phyloP scores from a whole-genome alignment of 2,797 vertebrate species.

The Thaleichthys pacificus region DNA sequence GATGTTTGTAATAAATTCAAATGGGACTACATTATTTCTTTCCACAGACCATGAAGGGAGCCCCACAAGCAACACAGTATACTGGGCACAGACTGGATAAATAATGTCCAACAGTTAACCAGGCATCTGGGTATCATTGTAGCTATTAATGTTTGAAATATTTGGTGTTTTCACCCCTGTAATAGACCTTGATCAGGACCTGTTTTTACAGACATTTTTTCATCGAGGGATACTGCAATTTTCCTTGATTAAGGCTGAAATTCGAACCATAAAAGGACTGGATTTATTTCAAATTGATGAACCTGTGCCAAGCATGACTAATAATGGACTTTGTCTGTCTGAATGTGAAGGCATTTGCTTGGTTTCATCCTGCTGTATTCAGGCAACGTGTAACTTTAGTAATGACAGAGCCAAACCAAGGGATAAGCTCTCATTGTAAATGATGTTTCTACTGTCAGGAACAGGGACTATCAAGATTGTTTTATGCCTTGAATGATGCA shows the following conservation, averaged over 20 bases:
- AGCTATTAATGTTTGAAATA: slow-evolving; percentile 35
- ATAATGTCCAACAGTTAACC: slow-evolving; percentile 20
- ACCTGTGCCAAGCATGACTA: slow-evolving; percentile 61
- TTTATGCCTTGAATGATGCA: slow-evolving; percentile 4
- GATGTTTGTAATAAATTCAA: slow-evolving; percentile 1
- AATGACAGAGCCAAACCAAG: not conserved
- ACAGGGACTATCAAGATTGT: slow-evolving; percentile 4
- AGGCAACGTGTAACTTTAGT: not conserved
- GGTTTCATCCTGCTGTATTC: not conserved
- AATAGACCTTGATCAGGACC: slow-evolving; percentile 48
- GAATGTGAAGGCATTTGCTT: not conserved
- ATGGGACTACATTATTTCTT: slow-evolving; percentile 9
- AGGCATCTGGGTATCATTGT: slow-evolving; percentile 31
- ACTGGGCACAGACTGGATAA: slow-evolving; percentile 20
- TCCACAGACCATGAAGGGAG: slow-evolving; percentile 16
- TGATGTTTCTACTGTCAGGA: not conserved
- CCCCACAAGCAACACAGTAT: slow-evolving; percentile 9
- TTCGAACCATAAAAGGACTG: slow-evolving; percentile 51
- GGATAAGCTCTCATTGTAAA: no score
- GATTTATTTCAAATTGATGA: slow-evolving; percentile 52
- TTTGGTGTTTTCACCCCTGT: slow-evolving; percentile 51
- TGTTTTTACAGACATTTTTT: slow-evolving; percentile 46
- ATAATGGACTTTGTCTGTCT: slow-evolving; percentile 16
- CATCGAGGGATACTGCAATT: slow-evolving; percentile 49
- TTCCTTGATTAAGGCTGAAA: slow-evolving; percentile 62